Conservation (phyloP, 2,888 invertebrate genomes). For the Harpalus rufipes region DNA sequence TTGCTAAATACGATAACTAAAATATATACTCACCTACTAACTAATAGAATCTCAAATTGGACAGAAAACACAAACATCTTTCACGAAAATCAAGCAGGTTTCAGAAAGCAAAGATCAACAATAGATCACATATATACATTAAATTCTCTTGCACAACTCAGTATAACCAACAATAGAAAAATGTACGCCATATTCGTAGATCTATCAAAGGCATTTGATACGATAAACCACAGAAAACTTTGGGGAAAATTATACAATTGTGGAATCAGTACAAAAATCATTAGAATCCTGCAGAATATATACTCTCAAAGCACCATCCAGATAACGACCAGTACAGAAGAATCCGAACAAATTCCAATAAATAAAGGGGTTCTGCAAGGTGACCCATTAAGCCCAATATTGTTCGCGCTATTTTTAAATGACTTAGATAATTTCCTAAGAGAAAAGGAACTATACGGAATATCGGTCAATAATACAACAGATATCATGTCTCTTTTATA, state of each 20-base stretch:
- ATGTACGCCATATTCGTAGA: conserved; percentile 44
- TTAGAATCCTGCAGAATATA: no score
- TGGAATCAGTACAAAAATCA: conserved; percentile 30
- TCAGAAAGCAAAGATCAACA: conserved; percentile 7
- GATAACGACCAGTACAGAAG: conserved; percentile 14
- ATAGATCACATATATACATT: conserved; percentile 47
- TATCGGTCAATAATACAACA: not conserved
- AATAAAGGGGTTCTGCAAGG: not conserved
- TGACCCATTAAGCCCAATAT: not conserved
- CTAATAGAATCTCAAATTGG: no score
- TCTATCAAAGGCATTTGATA: conserved; percentile 45
- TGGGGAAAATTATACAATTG: conserved; percentile 19
- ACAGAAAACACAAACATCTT: not conserved
- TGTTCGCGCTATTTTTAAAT: not conserved
- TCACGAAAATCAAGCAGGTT: conserved; percentile 4
- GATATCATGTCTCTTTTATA: conserved; percentile 4
- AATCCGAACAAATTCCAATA: conserved; percentile 8
- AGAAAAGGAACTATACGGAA: not conserved
- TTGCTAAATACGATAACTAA: no score
- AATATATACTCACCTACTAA: no score
- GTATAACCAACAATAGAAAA: conserved; percentile 26
- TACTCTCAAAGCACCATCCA: conserved; percentile 34
- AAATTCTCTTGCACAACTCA: conserved; percentile 15
- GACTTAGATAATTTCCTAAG: not conserved
- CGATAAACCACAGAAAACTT: conserved; percentile 20